phyloP scores from a whole-genome alignment of 2,797 vertebrate species.

The Xiphophorus birchmanni region DNA sequence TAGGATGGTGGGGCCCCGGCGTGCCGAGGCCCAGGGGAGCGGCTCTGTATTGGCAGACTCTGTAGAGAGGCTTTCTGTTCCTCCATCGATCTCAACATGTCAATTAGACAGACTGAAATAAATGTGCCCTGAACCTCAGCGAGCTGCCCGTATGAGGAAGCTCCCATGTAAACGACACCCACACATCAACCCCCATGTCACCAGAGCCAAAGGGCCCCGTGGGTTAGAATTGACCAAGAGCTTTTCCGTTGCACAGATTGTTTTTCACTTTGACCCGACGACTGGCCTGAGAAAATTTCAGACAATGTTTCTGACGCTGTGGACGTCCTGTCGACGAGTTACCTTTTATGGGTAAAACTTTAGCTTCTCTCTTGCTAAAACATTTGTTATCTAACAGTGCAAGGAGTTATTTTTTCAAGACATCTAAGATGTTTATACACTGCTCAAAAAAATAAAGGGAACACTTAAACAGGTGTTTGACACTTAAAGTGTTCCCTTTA shows the following conservation, averaged over 20 bases:
- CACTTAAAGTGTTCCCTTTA: too few relatives aligned
- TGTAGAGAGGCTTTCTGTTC: conserved; percentile 73
- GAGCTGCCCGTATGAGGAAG: conserved; percentile 51
- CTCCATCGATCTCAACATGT: conserved; percentile 77
- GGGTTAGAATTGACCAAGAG: conserved; percentile 62
- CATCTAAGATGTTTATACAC: background rate
- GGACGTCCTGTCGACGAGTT: conserved; percentile 39
- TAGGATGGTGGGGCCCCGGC: conserved; percentile 65
- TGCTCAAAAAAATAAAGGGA: too few relatives aligned
- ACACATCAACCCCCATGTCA: conserved; percentile 58
- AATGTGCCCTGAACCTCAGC: conserved; percentile 74
- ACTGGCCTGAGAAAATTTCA: conserved; percentile 37
- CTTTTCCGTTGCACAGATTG: conserved; percentile 70
- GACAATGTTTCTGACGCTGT: conserved; percentile 27
- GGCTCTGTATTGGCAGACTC: conserved; percentile 68
- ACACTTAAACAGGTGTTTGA: too few relatives aligned
- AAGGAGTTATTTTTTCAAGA: conserved; percentile 33
- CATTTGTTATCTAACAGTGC: conserved; percentile 20
- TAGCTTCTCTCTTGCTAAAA: conserved; percentile 44
- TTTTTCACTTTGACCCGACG: conserved; percentile 72
- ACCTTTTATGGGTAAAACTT: conserved; percentile 31
- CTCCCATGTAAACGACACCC: conserved; percentile 73
- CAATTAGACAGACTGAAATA: conserved; percentile 81
- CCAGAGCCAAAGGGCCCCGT: conserved; percentile 61
- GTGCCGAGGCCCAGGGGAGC: conserved; percentile 66